Base-by-base conservation (phyloP, 1,140 invertebrate genomes). In the Papilio xuthus region DNA sequence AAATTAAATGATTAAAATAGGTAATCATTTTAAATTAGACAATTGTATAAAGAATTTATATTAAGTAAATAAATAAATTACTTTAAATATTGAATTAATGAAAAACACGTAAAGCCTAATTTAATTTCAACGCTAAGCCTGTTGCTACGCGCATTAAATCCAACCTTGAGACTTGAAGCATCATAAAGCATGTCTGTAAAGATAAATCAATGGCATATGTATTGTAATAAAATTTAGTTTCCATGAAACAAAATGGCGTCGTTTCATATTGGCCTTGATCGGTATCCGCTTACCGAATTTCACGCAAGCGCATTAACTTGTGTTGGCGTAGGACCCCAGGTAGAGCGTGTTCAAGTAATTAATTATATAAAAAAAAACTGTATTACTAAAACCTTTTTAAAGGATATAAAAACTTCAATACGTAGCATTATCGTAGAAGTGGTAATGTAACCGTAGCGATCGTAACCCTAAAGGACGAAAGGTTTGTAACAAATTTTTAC, bases 221-320 rank as follows among this genome's bases (percentile, higher is more conserved):
- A 10, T 70, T 69, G 28, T 28, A 15, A 32, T 69, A 37, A 37
- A 70, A 53, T 20, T 53, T 20, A 37, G 37, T 23, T 20, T 41
- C 15, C n/a, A 20, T 28, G 7, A 7, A 20, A 12, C 20, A 73
- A 50, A 26, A 73, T 47, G 71, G 37, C 71, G 71, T 73, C 41
- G 42, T 73, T 73, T 73, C 10, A 23, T 23, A 23, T 41, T 47
- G 42, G 41, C 71, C 71, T 73, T 73, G 71, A 73, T 47, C 41
- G 23, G n/a, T 73, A 73, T 73, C 71, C 41, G 71, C n/a, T 47
- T 44, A 44, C 20, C 37, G 42, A 73, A 47, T 73, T 73, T 73
- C 23, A 42, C n/a, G 41, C 71, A 26, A 42, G n/a, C 41, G 60
- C 26, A 67, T 67, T 67, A 67, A 67, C 23, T 44, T 73, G 42